Conservation (phyloP, 2,113 vertebrate species). For the Carlito syrichta region DNA sequence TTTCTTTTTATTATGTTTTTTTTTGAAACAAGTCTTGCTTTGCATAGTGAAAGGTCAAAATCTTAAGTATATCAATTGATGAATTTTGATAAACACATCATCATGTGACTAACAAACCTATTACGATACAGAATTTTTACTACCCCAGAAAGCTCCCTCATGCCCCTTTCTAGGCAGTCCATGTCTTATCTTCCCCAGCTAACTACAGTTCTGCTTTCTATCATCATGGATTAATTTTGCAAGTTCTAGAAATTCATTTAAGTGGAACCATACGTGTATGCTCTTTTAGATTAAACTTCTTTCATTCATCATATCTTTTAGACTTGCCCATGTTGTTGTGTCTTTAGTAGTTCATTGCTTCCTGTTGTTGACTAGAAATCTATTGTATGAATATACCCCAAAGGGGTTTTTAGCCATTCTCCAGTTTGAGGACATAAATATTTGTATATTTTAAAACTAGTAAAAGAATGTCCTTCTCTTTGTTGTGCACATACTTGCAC, state of each 20-base stretch:
- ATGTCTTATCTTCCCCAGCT: neutral
- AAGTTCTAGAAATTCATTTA: neutral
- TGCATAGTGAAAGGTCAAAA: neutral
- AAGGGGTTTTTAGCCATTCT: neutral
- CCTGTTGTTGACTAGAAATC: neutral
- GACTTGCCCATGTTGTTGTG: neutral
- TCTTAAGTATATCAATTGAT: neutral
- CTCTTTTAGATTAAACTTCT: neutral
- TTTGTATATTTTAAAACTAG: too few relatives aligned
- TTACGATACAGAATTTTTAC: neutral
- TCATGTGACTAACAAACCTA: neutral
- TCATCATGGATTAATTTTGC: neutral
- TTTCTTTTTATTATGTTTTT: neutral
- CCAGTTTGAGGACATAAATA: neutral
- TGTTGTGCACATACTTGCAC: too few relatives aligned
- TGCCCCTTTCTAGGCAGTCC: neutral
- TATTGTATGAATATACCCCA: neutral
- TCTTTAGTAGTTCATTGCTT: neutral
- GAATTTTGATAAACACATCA: neutral
- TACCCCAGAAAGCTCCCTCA: neutral
- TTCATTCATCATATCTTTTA: neutral
- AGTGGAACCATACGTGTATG: neutral
- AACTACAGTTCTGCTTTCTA: neutral
- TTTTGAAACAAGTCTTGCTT: neutral
- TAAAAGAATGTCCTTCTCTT: too few relatives aligned